Evolutionary conservation across 2,113 vertebrate species (phyloP).

Genomic region (Amblyopsis rosae): DNA sequence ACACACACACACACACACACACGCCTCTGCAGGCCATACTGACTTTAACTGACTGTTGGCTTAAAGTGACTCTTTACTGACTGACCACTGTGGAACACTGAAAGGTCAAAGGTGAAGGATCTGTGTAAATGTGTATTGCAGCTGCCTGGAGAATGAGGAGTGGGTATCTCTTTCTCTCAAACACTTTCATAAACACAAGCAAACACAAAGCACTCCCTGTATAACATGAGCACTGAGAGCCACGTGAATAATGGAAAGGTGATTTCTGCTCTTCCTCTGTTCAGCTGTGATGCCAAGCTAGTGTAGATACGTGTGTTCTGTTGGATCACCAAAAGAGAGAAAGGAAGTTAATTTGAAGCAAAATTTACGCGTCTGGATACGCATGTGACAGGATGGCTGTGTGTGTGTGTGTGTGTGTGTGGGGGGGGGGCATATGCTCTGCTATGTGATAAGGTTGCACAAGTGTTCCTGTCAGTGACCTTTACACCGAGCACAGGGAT

Average conservation of each 20-base stretch:
- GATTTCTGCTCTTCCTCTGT: not conserved
- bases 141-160: slow-evolving; percentile 29
- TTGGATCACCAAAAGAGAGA: slow-evolving; percentile 1
- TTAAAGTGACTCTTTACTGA: not conserved
- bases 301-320: no score
- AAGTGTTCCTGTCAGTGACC: slow-evolving; percentile 56
- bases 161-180: not conserved
- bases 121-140: slow-evolving; percentile 36
- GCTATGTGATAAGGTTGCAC: slow-evolving; percentile 59
- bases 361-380: no score
- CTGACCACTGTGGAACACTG: slow-evolving; percentile 33
- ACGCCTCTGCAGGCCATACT: not conserved
- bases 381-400: not conserved
- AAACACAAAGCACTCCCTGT: slow-evolving; percentile 16
- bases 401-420: not conserved
- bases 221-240: slow-evolving; percentile 50
- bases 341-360: not conserved
- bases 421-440: slow-evolving; percentile 50
- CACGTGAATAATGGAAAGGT: not conserved
- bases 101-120: slow-evolving; percentile 2
- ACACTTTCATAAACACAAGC: slow-evolving; percentile 3
- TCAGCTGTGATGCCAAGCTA: not conserved
- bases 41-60: slow-evolving; percentile 30
- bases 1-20: not conserved
- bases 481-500: slow-evolving; percentile 27